Evolutionary conservation across 2,797 vertebrate species (phyloP).

Genomic region (Arnoldichthys spilopterus): DNA sequence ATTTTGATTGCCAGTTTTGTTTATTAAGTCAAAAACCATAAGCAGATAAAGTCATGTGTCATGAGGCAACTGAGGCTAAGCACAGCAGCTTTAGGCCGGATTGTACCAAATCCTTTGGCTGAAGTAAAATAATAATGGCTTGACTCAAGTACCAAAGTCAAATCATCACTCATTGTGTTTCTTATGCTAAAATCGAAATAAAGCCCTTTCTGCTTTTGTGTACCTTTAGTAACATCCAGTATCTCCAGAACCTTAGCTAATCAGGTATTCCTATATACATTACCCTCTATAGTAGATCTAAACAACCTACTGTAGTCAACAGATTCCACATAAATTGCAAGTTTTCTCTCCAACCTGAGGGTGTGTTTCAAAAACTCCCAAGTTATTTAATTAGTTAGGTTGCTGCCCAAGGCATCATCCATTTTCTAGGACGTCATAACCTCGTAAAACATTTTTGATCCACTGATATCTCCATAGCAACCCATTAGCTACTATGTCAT

Average conservation of each 20-base stretch:
- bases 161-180: constrained; percentile 6
- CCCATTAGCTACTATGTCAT: no score
- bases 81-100: neutral
- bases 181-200: neutral
- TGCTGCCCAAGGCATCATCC: no score
- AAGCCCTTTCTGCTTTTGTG: neutral
- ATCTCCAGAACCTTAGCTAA: neutral
- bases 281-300: no score
- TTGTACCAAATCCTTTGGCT: constrained; percentile 33
- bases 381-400: no score
- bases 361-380: no score
- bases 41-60: neutral
- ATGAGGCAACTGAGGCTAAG: neutral
- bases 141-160: constrained; percentile 3
- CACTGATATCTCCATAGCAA: no score
- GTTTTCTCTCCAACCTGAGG: no score
- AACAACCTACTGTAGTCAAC: neutral
- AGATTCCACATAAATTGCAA: no score
- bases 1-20: neutral
- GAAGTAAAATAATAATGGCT: neutral
- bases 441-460: no score
- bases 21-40: neutral
- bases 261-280: neutral
- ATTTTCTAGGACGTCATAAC: no score
- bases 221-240: neutral